Conservation (phyloP, 2,113 vertebrate genomes). For the zebrafish (Danio rerio) region GRCz12tu NC_133177.1:56115001-56115500, state of each 20-base stretch:
- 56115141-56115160: background rate
- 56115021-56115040: background rate
- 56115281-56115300: conserved; percentile 48
- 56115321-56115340: background rate
- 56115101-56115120: conserved; percentile 39
- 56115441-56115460: no score
- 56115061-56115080: conserved; percentile 4
- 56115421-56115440: background rate
- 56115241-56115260: conserved; percentile 47
- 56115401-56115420: background rate
- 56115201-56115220: conserved; percentile 28
- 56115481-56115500: no score
- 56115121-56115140: background rate
- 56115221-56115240: conserved; percentile 49
- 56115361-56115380: conserved; percentile 19
- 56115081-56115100: conserved; percentile 24
- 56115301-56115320: background rate
- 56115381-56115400: background rate
- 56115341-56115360: conserved; percentile 9
- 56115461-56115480: no score
- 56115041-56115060: conserved; percentile 2
- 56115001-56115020: background rate
- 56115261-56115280: conserved; percentile 46
- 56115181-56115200: conserved; percentile 15
- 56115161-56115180: conserved; percentile 40